Percentiles rank a stretch among this genome's conserved stretches.
Evolutionary conservation across 2,888 invertebrate genomes (phyloP).

Genomic region (Drosophila macrothrix): DNA sequence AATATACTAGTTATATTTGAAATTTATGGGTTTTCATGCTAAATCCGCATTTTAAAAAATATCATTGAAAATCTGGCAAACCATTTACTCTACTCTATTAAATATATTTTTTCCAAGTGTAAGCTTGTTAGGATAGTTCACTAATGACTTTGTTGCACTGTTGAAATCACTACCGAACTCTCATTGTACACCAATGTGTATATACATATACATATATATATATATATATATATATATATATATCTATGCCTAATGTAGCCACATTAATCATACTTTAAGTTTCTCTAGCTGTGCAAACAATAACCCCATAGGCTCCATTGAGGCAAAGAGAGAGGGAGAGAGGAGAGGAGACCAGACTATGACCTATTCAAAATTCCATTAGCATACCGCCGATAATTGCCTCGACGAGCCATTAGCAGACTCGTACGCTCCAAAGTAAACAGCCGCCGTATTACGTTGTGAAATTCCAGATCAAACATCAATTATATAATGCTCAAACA

Average conservation of each 20-base stretch:
- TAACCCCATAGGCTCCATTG: slow-evolving; percentile 23
- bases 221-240: background rate
- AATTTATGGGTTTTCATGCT: background rate
- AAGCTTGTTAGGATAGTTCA: slow-evolving; percentile 54
- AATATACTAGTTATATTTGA: background rate
- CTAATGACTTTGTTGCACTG: slow-evolving; percentile 68
- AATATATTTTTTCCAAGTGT: slow-evolving; percentile 1
- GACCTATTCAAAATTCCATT: slow-evolving; percentile 73
- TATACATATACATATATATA: background rate
- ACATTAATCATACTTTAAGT: slow-evolving; percentile 77
- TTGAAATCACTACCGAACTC: slow-evolving; percentile 52
- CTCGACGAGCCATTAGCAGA: slow-evolving; percentile 68
- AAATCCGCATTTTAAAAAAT: background rate
- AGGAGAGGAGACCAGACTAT: slow-evolving; percentile 9
- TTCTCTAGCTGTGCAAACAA: slow-evolving; percentile 61
- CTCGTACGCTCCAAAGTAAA: slow-evolving; percentile 54
- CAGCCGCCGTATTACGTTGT: slow-evolving; percentile 75
- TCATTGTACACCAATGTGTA: slow-evolving; percentile 39
- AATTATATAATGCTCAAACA: slow-evolving; percentile 33
- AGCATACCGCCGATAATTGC: slow-evolving; percentile 76
- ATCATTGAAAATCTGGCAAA: background rate
- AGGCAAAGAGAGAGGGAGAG: background rate
- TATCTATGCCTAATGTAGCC: slow-evolving; percentile 49
- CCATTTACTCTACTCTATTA: background rate
- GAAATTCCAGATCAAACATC: slow-evolving; percentile 64